Conservation (phyloP, 2,888 invertebrate species). For the Mythimna albipuncta region DNA sequence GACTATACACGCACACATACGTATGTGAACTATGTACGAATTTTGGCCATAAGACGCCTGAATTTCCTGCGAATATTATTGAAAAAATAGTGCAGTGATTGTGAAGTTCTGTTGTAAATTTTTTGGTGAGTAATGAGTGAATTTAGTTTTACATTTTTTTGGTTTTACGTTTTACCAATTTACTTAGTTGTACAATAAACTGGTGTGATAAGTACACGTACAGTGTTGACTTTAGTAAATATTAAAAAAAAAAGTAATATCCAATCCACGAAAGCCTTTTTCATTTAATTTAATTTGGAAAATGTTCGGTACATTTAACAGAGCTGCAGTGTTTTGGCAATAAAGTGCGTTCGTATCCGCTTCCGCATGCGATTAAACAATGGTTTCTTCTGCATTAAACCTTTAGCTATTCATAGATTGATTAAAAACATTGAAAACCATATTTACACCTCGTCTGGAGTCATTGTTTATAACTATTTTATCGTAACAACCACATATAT, state of each 20-base stretch:
- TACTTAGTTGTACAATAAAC: background rate
- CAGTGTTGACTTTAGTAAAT: background rate
- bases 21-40: background rate
- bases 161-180: background rate
- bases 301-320: background rate
- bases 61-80: conserved; percentile 22
- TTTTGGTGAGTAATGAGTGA: conserved; percentile 36
- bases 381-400: background rate
- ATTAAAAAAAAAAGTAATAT: background rate
- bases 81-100: conserved; percentile 35
- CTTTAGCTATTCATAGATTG: background rate
- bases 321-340: conserved; percentile 23
- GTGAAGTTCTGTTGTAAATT: conserved; percentile 27
- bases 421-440: background rate
- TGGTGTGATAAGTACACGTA: background rate
- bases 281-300: background rate
- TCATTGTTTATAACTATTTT: background rate
- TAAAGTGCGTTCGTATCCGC: conserved; percentile 6
- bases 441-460: background rate
- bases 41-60: conserved; percentile 13
- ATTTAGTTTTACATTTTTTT: background rate
- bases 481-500: background rate
- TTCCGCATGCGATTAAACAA: conserved; percentile 17
- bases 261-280: background rate
- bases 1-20: conserved; percentile 9